A percentile compares a stretch with the other conserved stretches of the same genome.
Evolutionary conservation across 2,797 vertebrate species (phyloP).

Genomic region (Leptoclinus maculatus): DNA sequence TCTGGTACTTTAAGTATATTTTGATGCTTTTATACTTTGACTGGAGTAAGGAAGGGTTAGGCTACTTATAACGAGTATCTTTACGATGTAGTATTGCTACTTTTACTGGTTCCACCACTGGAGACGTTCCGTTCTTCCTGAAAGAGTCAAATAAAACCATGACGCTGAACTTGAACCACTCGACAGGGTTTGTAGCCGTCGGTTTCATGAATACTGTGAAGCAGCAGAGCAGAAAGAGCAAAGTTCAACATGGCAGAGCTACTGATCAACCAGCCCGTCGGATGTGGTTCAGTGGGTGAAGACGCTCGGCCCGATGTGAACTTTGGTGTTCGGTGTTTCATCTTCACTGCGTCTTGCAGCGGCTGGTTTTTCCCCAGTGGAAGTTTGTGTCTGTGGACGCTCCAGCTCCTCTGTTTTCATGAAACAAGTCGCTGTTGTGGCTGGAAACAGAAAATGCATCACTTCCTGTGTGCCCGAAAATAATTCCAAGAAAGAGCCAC

Average conservation of each 20-base stretch:
- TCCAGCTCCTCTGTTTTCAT: conserved; percentile 15
- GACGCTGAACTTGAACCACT: neutral
- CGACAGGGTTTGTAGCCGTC: neutral
- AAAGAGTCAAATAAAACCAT: neutral
- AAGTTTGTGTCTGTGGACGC: neutral
- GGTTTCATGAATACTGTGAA: neutral
- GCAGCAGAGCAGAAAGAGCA: conserved; percentile 23
- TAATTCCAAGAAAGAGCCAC: neutral
- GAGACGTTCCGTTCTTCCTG: neutral
- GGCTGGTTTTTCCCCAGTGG: neutral
- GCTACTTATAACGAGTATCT: neutral
- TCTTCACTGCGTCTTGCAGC: neutral
- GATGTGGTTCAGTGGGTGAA: conserved; percentile 31
- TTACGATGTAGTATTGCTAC: neutral
- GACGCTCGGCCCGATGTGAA: neutral
- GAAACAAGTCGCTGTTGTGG: conserved; percentile 11
- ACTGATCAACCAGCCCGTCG: conserved; percentile 40
- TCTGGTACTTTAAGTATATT: neutral
- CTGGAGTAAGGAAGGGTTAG: neutral
- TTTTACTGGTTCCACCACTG: neutral
- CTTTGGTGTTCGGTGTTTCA: neutral
- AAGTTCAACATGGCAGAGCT: conserved; percentile 36
- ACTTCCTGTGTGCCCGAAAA: conserved; percentile 22
- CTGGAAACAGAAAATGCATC: conserved; percentile 35
- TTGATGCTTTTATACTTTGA: neutral